A percentile compares a stretch with the other conserved stretches of the same genome.
phyloP scores from a whole-genome alignment of 2,888 invertebrate species.

The Oscheius sp. region DNA sequence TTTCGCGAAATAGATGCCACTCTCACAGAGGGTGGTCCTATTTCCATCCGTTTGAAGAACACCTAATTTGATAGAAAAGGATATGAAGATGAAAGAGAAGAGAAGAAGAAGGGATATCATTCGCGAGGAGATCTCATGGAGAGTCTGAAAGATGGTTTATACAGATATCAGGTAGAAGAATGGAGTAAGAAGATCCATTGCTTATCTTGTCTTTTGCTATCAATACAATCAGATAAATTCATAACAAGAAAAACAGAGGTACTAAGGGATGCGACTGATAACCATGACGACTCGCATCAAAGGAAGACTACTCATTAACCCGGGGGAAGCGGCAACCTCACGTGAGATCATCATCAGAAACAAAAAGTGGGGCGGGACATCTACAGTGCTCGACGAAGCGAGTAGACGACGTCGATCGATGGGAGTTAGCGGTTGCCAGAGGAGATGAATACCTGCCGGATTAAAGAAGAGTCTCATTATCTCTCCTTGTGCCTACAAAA shows the following conservation, averaged over 20 bases:
- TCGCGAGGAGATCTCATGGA: conserved; percentile 14
- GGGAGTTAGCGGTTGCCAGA: conserved; percentile 14
- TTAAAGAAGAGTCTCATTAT: too few species aligned
- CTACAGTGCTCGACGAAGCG: neutral
- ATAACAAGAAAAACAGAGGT: neutral
- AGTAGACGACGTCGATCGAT: conserved; percentile 11
- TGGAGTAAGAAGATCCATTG: neutral
- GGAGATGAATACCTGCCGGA: conserved; percentile 31
- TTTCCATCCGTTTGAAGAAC: conserved; percentile 4
- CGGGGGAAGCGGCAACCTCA: neutral
- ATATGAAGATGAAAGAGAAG: neutral
- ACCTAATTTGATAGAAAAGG: conserved; percentile 4
- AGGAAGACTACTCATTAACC: neutral
- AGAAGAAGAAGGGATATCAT: conserved; percentile 12
- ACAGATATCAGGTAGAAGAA: neutral
- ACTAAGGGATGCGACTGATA: conserved; percentile 6
- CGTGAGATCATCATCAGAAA: neutral
- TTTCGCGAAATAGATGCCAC: neutral
- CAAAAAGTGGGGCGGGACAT: neutral
- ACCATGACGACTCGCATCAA: conserved; percentile 10
- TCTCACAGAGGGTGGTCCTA: conserved; percentile 4
- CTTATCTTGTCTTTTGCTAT: neutral
- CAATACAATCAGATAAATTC: neutral
- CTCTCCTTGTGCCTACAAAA: too few species aligned
- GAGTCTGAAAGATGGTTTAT: neutral